These are phyloP conservation scores for Nephotettix cincticeps DNA, from an alignment of 1,140 invertebrate genomes.

Conservation along the genomic window DNA sequence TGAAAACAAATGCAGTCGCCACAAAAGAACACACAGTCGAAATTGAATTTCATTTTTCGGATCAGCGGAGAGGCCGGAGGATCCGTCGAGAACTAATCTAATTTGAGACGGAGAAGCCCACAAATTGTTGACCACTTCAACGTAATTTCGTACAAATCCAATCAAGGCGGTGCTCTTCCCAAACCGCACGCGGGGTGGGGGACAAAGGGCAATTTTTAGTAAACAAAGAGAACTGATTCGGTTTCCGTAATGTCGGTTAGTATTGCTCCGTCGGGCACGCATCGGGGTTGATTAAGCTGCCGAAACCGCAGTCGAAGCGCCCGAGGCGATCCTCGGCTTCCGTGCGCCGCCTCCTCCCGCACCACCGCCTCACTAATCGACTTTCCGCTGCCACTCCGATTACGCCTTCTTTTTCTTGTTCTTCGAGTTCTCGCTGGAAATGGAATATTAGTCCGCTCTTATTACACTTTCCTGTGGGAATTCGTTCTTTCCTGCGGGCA, in stretches of 20 bases:
- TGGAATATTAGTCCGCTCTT: too few species aligned
- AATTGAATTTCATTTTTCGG: slow-evolving; percentile 12
- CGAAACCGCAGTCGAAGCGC: background rate
- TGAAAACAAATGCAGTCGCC: slow-evolving; percentile 6
- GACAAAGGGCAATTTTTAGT: background rate
- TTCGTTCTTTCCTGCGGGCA: too few species aligned
- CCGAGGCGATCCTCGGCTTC: background rate
- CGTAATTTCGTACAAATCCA: slow-evolving; percentile 7
- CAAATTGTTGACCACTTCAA: slow-evolving; percentile 2
- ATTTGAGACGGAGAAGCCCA: background rate
- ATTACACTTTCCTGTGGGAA: too few species aligned
- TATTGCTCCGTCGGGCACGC: background rate
- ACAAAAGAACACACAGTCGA: slow-evolving; percentile 3
- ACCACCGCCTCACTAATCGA: background rate
- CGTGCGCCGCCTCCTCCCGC: background rate
- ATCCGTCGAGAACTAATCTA: background rate
- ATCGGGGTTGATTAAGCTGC: background rate
- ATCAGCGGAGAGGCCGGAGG: background rate
- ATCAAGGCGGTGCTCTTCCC: background rate
- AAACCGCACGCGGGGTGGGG: background rate
- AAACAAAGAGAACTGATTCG: slow-evolving; percentile 9
- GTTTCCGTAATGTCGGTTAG: background rate
- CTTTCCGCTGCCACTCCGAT: too few species aligned
- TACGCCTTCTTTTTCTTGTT: too few species aligned
- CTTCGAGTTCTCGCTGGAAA: too few species aligned